Conservation (phyloP, 2,888 invertebrate species). For the Strigamia maritima region DNA sequence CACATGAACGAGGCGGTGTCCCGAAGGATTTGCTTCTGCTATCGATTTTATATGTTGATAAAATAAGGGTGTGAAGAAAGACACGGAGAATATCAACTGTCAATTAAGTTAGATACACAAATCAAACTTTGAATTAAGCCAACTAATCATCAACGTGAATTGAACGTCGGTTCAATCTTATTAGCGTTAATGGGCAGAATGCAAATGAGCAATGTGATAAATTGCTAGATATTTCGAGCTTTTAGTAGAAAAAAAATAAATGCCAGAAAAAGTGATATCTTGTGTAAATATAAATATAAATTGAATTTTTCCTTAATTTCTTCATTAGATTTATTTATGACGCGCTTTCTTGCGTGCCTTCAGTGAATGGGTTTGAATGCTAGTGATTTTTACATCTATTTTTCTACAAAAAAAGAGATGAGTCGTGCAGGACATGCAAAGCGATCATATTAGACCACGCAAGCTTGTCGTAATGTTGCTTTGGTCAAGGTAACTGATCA, state of each 20-base stretch:
- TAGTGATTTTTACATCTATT: background rate
- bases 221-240: background rate
- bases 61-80: constrained; percentile 18
- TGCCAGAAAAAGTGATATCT: background rate
- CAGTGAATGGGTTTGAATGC: background rate
- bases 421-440: constrained; percentile 34
- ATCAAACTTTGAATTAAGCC: background rate
- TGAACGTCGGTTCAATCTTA: background rate
- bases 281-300: background rate
- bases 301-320: background rate
- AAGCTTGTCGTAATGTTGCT: constrained; percentile 25
- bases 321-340: background rate
- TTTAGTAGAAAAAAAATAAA: background rate
- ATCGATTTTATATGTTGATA: constrained; percentile 34
- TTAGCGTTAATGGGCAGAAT: background rate
- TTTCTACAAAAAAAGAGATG: background rate
- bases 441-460: constrained; percentile 27
- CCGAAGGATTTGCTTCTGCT: constrained; percentile 30
- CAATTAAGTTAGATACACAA: background rate
- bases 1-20: constrained; percentile 32
- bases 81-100: constrained; percentile 25
- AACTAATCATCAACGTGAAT: background rate
- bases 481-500: constrained; percentile 33
- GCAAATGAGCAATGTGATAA: background rate
- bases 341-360: constrained; percentile 21